Conservation (phyloP, 2,888 invertebrate genomes). For the Apamea epomidion region DNA sequence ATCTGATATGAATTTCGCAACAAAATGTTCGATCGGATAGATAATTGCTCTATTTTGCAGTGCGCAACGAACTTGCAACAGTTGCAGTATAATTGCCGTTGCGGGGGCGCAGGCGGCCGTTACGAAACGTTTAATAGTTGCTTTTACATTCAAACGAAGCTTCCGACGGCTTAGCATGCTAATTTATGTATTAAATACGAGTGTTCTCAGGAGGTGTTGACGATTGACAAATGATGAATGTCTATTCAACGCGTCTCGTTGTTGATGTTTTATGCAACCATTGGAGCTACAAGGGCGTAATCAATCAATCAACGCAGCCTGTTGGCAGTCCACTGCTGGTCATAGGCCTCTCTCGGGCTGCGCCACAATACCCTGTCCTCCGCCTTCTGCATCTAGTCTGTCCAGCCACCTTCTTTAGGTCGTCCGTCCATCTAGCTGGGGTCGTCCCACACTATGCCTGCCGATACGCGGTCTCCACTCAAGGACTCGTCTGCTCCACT, state of each 20-base stretch:
- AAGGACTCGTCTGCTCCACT: too few species aligned
- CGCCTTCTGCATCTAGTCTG: too few species aligned
- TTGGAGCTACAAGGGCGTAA: not conserved
- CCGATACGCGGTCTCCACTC: too few species aligned
- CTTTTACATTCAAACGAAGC: slow-evolving; percentile 54
- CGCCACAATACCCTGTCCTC: too few species aligned
- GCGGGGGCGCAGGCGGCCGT: slow-evolving; percentile 40
- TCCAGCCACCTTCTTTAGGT: too few species aligned
- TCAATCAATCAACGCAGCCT: too few species aligned
- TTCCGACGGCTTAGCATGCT: slow-evolving; percentile 43
- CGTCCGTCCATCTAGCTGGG: too few species aligned
- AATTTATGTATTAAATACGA: slow-evolving; percentile 16
- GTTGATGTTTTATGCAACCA: too few species aligned
- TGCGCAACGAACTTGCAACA: slow-evolving; percentile 64
- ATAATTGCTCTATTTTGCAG: slow-evolving; percentile 64
- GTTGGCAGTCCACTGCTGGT: too few species aligned
- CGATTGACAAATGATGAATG: not conserved
- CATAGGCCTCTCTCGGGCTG: too few species aligned
- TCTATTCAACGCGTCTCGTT: not conserved
- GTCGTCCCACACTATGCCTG: too few species aligned
- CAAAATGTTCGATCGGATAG: slow-evolving; percentile 47
- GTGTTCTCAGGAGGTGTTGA: slow-evolving; percentile 3
- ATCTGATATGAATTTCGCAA: slow-evolving; percentile 51
- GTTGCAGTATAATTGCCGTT: slow-evolving; percentile 56
- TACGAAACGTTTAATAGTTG: slow-evolving; percentile 57